Evolutionary conservation across 2,113 vertebrate genomes (phyloP), one percentile per base, ranked within the genome.

Genomic region (Sinocyclocheilus rhinocerous): DNA sequence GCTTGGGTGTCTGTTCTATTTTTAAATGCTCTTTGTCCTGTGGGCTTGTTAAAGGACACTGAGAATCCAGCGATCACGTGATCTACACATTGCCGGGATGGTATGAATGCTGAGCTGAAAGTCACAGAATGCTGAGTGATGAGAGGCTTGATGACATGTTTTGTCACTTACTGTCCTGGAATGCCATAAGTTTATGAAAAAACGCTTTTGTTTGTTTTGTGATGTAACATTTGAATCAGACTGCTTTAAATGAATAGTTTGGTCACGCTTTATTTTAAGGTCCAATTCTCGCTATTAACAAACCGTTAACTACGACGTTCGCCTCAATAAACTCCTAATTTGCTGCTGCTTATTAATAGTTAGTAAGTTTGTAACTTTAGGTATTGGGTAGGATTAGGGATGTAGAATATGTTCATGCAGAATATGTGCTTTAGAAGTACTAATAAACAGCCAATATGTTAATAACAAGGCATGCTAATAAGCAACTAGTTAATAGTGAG

Each of bases 11-110:
- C 85, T 69, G 73, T 57, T 86, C 89, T 88, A 90, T 90, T 90
- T 90, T 88, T 90, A 88, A 84, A 84, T 82, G 39, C 24, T 72
- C 84, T 88, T 87, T 87, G 83, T 90, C 87, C 87, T 85, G 52
- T 73, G 83, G 85, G 48, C 75, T 52, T 78, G 72, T 86, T 88
- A 88, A 84, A 84, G 89, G 84, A 76, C 85, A 84, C 42, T 57
- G 76, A 36, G 57, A 80, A 83, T 70, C 57, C 73, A 75, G 22
- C 7, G 57, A 75, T 76, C 73, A 73, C 22, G 76, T 52, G 45
- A 81, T 76, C 87, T 69, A 83, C 59, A n/a, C 20, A 65, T 63
- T 65, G 73, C 18, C 7, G 24, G 75, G 76, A 78, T 61, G 78
- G 4, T 57, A 57, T 73, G 18, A 42, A 52, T 55, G 52, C n/a